Conservation (phyloP, 2,888 invertebrate species). For the Stenichneumon culpator region DNA sequence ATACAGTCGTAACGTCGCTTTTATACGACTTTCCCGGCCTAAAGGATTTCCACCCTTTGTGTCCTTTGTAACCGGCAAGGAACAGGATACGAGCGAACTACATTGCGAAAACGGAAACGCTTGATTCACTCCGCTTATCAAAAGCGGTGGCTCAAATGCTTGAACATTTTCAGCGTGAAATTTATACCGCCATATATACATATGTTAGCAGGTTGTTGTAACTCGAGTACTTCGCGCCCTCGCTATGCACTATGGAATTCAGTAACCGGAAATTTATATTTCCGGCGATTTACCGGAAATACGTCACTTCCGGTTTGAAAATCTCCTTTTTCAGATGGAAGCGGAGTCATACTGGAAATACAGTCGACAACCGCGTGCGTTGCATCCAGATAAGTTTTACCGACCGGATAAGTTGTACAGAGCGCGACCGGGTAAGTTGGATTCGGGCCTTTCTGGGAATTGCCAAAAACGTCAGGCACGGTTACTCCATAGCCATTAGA, state of each 20-base stretch:
- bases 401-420: too few species aligned
- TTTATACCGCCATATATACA: neutral
- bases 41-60: neutral
- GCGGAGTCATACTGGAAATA: too few species aligned
- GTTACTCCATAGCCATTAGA: too few species aligned
- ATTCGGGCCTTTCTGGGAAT: too few species aligned
- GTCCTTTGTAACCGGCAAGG: constrained; percentile 7
- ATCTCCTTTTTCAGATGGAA: too few species aligned
- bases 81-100: neutral
- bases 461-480: too few species aligned
- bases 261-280: too few species aligned
- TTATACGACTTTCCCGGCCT: constrained; percentile 8
- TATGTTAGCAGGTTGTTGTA: neutral
- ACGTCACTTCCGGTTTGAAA: too few species aligned
- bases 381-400: too few species aligned
- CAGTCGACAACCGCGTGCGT: too few species aligned
- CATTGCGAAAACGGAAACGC: constrained; percentile 18
- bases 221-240: neutral
- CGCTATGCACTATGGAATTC: too few species aligned
- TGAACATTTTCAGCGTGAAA: neutral
- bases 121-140: constrained; percentile 13
- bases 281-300: neutral
- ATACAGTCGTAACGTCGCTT: neutral
- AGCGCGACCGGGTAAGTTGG: too few species aligned
- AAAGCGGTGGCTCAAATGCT: constrained; percentile 19